Conservation (phyloP, 2,888 invertebrate species). For the Nemurella pictetii region DNA sequence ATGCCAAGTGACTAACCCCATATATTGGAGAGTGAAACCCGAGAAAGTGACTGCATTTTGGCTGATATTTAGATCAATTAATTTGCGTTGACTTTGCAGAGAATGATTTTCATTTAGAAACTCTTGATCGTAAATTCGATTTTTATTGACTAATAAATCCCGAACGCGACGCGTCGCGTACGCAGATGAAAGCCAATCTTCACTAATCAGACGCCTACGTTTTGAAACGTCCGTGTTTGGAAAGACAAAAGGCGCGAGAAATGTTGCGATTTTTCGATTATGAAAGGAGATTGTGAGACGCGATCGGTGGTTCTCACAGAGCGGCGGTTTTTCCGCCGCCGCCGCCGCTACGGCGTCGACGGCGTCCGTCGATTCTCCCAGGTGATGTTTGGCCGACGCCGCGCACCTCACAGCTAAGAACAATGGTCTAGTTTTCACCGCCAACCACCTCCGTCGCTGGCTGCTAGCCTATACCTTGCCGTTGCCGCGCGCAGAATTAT, state of each 20-base stretch:
- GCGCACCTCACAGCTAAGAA: not conserved
- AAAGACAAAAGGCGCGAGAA: not conserved
- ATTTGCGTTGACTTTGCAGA: not conserved
- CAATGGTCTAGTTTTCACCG: conserved; percentile 1
- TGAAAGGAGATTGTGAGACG: not conserved
- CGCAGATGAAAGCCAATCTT: not conserved
- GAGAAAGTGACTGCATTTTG: not conserved
- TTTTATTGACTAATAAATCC: not conserved
- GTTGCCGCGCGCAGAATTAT: not conserved
- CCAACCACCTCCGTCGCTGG: too few species aligned
- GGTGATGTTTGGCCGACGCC: not conserved
- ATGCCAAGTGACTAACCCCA: not conserved
- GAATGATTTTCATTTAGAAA: not conserved
- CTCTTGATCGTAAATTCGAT: not conserved
- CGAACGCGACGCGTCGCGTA: not conserved
- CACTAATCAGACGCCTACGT: not conserved
- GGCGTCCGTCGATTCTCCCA: not conserved
- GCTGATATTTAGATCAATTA: not conserved
- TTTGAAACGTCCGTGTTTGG: not conserved
- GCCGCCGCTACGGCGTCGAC: not conserved
- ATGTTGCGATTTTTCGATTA: not conserved
- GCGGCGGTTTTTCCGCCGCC: not conserved
- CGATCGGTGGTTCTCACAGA: not conserved
- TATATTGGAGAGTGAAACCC: not conserved
- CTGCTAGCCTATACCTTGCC: not conserved